These are phyloP conservation scores for Sclerurus mexicanus DNA, from an alignment of 2,113 vertebrate species.

Conservation along the genomic window DNA sequence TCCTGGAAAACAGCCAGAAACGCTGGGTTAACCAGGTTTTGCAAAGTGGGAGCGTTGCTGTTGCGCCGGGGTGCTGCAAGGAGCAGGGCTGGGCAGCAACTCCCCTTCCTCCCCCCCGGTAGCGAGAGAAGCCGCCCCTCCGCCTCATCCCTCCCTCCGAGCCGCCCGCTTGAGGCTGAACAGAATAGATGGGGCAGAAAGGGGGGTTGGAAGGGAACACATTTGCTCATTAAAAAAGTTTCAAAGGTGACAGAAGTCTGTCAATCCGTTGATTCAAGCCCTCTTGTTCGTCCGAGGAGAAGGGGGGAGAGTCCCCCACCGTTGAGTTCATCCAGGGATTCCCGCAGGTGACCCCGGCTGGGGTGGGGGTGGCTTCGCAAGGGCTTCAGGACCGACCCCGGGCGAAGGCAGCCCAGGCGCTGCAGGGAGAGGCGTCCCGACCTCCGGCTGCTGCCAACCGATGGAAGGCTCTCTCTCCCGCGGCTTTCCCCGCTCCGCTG, in stretches of 20 bases:
- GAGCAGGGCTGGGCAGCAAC: background rate
- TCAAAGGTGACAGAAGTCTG: slow-evolving; percentile 8
- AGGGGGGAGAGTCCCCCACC: no score
- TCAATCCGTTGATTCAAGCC: background rate
- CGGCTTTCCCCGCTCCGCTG: fast-evolving
- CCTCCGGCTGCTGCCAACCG: background rate
- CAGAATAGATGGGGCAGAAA: slow-evolving; percentile 58
- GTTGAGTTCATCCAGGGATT: background rate
- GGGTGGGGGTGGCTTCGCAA: background rate
- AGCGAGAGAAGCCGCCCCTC: background rate
- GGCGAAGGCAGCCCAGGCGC: background rate
- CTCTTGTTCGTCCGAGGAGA: background rate
- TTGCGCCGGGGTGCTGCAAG: background rate
- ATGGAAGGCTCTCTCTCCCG: fast-evolving
- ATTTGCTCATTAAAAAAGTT: slow-evolving; percentile 34
- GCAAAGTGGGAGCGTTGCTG: background rate
- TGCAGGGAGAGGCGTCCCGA: background rate
- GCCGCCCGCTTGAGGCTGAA: slow-evolving; percentile 21
- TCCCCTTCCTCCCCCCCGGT: background rate
- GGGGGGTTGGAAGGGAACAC: background rate
- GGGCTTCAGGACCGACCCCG: background rate
- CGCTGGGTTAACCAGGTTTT: background rate
- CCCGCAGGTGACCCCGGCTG: background rate
- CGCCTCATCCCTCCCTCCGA: background rate
- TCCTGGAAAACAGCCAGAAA: background rate